Percentiles rank a stretch among this genome's conserved stretches.
Conservation (phyloP, 2,113 vertebrate genomes). For the Sapajus apella region DNA sequence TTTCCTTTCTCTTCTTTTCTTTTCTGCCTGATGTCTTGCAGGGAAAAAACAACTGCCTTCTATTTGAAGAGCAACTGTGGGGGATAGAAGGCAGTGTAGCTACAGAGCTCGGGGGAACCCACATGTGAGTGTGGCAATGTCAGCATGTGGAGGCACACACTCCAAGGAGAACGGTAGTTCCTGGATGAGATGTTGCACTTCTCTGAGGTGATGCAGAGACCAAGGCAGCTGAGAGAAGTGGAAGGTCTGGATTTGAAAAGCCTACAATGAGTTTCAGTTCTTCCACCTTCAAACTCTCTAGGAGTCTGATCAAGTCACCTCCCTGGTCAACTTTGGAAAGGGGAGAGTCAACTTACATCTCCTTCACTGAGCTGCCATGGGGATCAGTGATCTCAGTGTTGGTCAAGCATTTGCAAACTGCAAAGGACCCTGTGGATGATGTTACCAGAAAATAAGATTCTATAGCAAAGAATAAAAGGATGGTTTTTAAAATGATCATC, state of each 20-base stretch:
- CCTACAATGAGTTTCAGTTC: background rate
- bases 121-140: fast-evolving
- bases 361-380: background rate
- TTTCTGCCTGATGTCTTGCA: background rate
- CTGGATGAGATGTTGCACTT: background rate
- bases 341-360: background rate
- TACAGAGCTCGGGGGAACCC: background rate
- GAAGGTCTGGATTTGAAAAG: background rate
- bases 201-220: background rate
- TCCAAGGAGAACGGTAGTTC: background rate
- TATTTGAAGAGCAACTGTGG: background rate
- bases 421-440: background rate
- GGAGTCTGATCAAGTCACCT: background rate
- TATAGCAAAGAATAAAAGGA: background rate
- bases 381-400: background rate
- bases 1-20: background rate
- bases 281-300: background rate
- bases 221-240: background rate
- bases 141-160: background rate
- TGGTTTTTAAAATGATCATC: background rate
- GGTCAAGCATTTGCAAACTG: background rate
- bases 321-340: background rate
- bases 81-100: too few relatives aligned
- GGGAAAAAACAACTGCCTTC: background rate
- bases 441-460: background rate